Base-by-base conservation (phyloP, 2,113 vertebrate species). In the Rhinichthys klamathensis region DNA sequence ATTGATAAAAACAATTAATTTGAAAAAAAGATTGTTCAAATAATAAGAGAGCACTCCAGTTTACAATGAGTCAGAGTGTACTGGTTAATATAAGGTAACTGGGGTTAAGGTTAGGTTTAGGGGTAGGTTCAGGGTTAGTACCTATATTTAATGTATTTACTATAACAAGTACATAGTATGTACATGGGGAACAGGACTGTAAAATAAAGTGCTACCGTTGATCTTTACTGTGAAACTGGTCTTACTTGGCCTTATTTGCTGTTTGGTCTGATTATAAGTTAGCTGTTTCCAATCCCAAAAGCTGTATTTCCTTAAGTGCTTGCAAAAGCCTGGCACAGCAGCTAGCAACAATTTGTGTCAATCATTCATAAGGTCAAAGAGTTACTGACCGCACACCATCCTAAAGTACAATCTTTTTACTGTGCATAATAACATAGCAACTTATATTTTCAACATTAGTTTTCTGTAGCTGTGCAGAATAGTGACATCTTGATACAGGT, bases 371-470 rank as follows among this genome's bases (percentile, higher is more conserved):
- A 38, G 41, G 76, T 61, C 23, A 60, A 1, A 46, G 30, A 35
- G 60, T 51, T 49, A 73, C 38, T 76, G 79, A 79, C 65, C 80
- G 21, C 85, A 85, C 63, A 76, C 21, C 41, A 46, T 70, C 23
- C 67, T 27, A 75, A 30, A 80, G 38, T 18, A 73, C 82, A 61
- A 76, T 38, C 67, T 38, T 30, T 44, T 56, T 58, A 54, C n/a
- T 49, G n/a, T 38, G n/a, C 11, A 60, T 84, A 87, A 87, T 51
- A 80, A 81, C 86, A 83, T 65, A 82, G 81, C 74, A 80, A 88
- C 82, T 79, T 80, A 27, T 60, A 80, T 84, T 73, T 75, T n/a
- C 35, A 58, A 83, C 78, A 76, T 27, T 30, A 67, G 74, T 27
- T 76, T 76, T 74, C 72, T 73, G 23, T 61, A 38, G 80, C 75